Evolutionary conservation across 2,797 vertebrate genomes (phyloP).

Genomic region (Acanthurus lineatus): DNA sequence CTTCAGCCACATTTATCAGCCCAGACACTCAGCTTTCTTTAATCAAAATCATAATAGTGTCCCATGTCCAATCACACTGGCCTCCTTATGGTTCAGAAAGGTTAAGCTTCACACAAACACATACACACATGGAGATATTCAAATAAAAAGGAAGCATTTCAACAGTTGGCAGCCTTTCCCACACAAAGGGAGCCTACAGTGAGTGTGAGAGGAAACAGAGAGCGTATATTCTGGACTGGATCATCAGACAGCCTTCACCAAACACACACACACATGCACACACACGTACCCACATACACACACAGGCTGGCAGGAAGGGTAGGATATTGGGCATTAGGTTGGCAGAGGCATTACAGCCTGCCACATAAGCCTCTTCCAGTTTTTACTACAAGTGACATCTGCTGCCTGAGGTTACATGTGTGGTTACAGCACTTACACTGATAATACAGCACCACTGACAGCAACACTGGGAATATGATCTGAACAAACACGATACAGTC

Average conservation of each 20-base stretch:
- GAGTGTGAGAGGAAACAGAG: slow-evolving; percentile 26
- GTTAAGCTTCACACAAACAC: slow-evolving; percentile 8
- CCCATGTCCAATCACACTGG: neutral
- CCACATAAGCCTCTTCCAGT: slow-evolving; percentile 65
- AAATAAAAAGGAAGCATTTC: slow-evolving; percentile 19
- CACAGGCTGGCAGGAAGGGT: slow-evolving; percentile 17
- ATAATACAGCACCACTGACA: slow-evolving; percentile 28
- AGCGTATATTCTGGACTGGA: slow-evolving; percentile 46
- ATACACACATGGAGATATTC: neutral
- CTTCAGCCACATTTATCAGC: slow-evolving; percentile 14
- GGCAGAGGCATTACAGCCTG: slow-evolving; percentile 53
- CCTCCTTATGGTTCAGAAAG: neutral
- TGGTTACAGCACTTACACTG: slow-evolving; percentile 33
- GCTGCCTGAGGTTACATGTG: slow-evolving; percentile 59
- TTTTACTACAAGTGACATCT: slow-evolving; percentile 71
- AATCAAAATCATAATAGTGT: neutral
- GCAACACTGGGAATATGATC: slow-evolving; percentile 32
- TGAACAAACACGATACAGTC: slow-evolving; percentile 13
- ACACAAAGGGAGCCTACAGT: slow-evolving; percentile 2
- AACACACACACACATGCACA: slow-evolving; percentile 28
- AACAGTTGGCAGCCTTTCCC: slow-evolving; percentile 30
- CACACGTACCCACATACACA: neutral
- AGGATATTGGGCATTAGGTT: slow-evolving; percentile 50
- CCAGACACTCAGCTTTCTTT: neutral
- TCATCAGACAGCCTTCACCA: slow-evolving; percentile 15